Evolutionary conservation across 64 coral and sea anemone species (phyloP), one percentile per base, ranked within the genome.

Genomic region (Orbicella faveolata): DNA sequence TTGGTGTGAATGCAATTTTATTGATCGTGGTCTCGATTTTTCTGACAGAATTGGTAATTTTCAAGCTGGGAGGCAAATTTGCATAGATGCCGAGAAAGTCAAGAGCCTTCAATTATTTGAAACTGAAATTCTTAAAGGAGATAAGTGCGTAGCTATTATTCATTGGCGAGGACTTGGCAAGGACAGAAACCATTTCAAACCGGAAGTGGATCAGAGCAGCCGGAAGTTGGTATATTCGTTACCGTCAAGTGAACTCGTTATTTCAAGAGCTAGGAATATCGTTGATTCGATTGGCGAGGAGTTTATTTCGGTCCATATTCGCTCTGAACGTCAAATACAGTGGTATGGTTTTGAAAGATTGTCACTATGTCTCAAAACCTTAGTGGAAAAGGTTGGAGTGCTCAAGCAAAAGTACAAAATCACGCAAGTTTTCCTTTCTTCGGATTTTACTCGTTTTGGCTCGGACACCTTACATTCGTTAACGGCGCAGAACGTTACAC

Each of bases 1-100:
- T 18, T 95, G 91, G 90, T 93, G 93, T 88, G 94, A 99, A n/a
- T 99, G 97, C 53, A 83, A 72, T 61, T 99, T 99, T 91, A 99
- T 99, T 51, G 94, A 99, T 34, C 79, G 82, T 11, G 91, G 91
- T 73, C 84, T 99, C 30, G 87, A 88, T 93, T 75, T 96, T 63
- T 84, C 94, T 0, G 74, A 91, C 17, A 75, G 91, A 93, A 88
- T 99, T 67, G 91, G 89, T 1, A 77, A 90, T 74, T 65, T 96
- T 44, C 55, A 74, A 4, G 48, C 79, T 1, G 97, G 91, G 14
- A 87, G 97, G 5, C 88, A 99, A 85, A 78, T 99, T 34, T 99
- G 97, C 68, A 72, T 99, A 17, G 94, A 99, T 80, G 83, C 97
- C 54, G 97, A 99, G 63, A 84, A 75, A 75, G 59, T 99, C 0